phyloP scores from a whole-genome alignment of 2,888 invertebrate species.

The Metopia argyrocephala region DNA sequence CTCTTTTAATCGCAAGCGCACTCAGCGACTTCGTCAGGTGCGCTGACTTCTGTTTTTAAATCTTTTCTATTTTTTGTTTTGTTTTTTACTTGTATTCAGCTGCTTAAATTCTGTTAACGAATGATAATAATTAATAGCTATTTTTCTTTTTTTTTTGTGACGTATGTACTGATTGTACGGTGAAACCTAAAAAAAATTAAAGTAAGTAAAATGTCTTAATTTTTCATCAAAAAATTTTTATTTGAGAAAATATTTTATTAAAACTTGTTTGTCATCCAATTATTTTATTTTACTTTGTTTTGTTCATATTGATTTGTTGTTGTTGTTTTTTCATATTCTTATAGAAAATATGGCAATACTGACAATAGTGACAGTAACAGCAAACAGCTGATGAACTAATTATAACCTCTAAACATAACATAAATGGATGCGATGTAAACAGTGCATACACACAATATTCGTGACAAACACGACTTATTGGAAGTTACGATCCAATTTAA shows the following conservation, averaged over 20 bases:
- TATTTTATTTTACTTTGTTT: not conserved
- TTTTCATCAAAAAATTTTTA: not conserved
- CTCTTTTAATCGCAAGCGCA: conserved; percentile 43
- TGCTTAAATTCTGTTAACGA: conserved; percentile 5
- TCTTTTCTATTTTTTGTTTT: not conserved
- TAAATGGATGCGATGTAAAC: conserved; percentile 49
- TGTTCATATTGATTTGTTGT: not conserved
- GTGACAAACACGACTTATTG: conserved; percentile 60
- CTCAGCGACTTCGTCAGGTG: conserved; percentile 35
- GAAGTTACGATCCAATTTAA: conserved; percentile 57
- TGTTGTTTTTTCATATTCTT: conserved; percentile 1
- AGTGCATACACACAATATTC: conserved; percentile 62
- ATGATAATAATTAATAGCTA: not conserved
- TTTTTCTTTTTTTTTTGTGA: not conserved
- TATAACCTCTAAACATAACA: conserved; percentile 51
- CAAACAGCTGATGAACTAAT: conserved; percentile 48
- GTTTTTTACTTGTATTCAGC: not conserved
- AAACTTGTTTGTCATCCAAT: not conserved
- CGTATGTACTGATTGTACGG: not conserved
- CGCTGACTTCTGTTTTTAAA: conserved; percentile 11
- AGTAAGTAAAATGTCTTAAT: not conserved
- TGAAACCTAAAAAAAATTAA: conserved; percentile 13
- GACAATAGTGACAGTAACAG: not conserved
- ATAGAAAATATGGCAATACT: conserved; percentile 37
- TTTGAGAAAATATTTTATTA: not conserved